Conservation (phyloP, 2,797 vertebrate species). For the Potorous gilbertii region DNA sequence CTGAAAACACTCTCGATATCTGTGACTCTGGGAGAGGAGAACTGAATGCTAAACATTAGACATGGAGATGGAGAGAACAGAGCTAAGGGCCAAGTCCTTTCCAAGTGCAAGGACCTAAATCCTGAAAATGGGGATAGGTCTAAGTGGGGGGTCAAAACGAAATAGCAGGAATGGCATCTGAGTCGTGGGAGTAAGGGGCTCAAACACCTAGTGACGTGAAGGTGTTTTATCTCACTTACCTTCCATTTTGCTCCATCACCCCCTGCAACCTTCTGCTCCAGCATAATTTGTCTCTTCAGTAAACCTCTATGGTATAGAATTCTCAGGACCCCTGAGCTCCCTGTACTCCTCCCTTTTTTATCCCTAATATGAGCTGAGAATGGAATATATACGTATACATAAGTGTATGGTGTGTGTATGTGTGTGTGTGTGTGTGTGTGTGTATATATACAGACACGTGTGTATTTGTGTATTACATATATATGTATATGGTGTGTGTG, state of each 20-base stretch:
- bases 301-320: not conserved
- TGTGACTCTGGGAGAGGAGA: not conserved
- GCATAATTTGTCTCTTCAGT: constrained; percentile 23
- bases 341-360: not conserved
- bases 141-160: not conserved
- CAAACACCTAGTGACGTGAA: not conserved
- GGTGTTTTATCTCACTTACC: not conserved
- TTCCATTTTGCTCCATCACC: not conserved
- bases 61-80: not conserved
- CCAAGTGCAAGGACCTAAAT: not conserved
- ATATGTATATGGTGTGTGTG: too few relatives aligned
- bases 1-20: constrained; percentile 15
- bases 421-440: too few relatives aligned
- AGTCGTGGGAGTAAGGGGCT: not conserved
- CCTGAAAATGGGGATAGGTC: not conserved
- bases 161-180: not conserved
- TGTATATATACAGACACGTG: too few relatives aligned
- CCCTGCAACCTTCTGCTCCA: not conserved
- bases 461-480: too few relatives aligned
- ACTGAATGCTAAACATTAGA: not conserved
- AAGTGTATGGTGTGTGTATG: too few relatives aligned
- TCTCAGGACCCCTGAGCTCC: not conserved
- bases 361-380: not conserved
- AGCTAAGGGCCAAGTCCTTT: not conserved
- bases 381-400: not conserved